Conservation (phyloP, 2,888 invertebrate genomes). For the Folsomia candida region DNA sequence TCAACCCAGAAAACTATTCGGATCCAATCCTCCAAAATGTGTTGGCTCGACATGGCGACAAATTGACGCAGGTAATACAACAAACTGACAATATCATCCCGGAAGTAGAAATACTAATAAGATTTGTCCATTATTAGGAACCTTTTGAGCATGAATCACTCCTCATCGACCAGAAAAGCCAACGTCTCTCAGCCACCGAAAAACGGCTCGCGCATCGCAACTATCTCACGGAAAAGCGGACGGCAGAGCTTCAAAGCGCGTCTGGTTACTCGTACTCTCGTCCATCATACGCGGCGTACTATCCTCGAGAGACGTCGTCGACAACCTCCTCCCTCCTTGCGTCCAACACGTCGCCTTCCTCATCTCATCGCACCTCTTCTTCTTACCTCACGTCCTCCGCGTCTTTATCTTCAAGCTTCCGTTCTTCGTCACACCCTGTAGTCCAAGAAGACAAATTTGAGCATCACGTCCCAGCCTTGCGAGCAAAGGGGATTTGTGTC, state of each 20-base stretch:
- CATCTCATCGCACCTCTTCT: neutral
- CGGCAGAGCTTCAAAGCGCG: constrained; percentile 29
- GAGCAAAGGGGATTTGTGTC: constrained; percentile 37
- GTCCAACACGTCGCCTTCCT: neutral
- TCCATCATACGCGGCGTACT: constrained; percentile 54
- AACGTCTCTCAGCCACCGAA: constrained; percentile 88
- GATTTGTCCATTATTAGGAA: constrained; percentile 56
- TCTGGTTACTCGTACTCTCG: constrained; percentile 49
- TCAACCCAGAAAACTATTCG: constrained; percentile 67
- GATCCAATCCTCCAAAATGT: constrained; percentile 79
- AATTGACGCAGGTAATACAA: constrained; percentile 58
- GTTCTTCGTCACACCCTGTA: neutral
- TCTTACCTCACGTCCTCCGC: neutral
- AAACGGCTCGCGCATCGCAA: constrained; percentile 88
- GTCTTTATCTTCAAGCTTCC: neutral
- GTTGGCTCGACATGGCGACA: constrained; percentile 56
- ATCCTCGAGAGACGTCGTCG: constrained; percentile 48
- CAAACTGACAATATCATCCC: neutral
- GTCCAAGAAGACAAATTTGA: constrained; percentile 26
- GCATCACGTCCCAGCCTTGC: constrained; percentile 31
- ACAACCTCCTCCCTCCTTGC: constrained; percentile 8
- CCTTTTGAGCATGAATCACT: constrained; percentile 96
- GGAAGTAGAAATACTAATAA: too few species aligned
- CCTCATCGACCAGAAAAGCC: constrained; percentile 89
- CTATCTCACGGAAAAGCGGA: constrained; percentile 89